Conservation (phyloP, 1,140 invertebrate species). For the Drosophila bifasciata region DNA sequence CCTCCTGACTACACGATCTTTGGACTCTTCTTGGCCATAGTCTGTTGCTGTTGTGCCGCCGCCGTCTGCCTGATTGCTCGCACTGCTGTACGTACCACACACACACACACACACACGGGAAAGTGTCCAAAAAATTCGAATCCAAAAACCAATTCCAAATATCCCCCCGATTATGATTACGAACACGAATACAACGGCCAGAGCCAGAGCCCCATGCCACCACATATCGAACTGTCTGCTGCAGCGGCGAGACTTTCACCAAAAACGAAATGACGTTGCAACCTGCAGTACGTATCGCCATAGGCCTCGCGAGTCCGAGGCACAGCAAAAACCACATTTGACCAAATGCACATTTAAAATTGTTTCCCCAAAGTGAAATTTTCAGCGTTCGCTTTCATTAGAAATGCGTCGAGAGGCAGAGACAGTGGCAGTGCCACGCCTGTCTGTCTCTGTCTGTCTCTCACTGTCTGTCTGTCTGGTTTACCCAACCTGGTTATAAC, state of each 20-base stretch:
- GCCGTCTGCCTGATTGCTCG: constrained; percentile 55
- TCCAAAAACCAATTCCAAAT: constrained; percentile 56
- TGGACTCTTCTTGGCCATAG: constrained; percentile 46
- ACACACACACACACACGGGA: too few species aligned
- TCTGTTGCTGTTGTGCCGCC: constrained; percentile 20
- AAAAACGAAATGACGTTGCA: constrained; percentile 71
- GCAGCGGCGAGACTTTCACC: constrained; percentile 59
- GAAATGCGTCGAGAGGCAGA: constrained; percentile 46
- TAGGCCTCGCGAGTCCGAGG: constrained; percentile 5
- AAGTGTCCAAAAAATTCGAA: constrained; percentile 50
- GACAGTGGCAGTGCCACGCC: constrained; percentile 2
- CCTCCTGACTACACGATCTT: constrained; percentile 30
- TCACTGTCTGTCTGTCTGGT: constrained; percentile 22
- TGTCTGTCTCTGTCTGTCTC: background rate
- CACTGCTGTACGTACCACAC: constrained; percentile 57
- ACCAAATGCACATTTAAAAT: constrained; percentile 75
- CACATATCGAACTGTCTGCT: constrained; percentile 27
- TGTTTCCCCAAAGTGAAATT: constrained; percentile 74
- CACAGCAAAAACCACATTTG: constrained; percentile 64
- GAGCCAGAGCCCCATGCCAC: constrained; percentile 30
- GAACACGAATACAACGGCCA: constrained; percentile 44
- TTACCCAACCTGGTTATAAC: constrained; percentile 8
- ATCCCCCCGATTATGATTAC: constrained; percentile 60
- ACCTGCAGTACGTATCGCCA: constrained; percentile 65
- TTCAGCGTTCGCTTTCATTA: constrained; percentile 76